These are phyloP conservation scores for Pituophis catenifer DNA, from an alignment of 2,113 vertebrate species.

Conservation along the genomic window DNA sequence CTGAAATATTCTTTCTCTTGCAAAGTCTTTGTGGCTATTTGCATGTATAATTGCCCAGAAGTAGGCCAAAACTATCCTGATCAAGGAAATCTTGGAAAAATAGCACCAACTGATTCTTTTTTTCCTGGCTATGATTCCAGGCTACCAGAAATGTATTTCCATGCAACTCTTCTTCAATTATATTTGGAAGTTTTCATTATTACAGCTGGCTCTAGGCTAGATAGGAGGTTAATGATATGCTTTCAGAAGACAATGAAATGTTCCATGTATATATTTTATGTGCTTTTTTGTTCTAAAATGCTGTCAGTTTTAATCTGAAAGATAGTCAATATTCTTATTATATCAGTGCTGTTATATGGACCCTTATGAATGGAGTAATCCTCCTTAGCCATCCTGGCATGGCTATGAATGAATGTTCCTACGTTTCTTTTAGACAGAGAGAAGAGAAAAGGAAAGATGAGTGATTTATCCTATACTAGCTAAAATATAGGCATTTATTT, in stretches of 20 bases:
- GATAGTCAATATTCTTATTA: not conserved
- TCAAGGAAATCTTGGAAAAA: not conserved
- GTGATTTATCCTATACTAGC: too few species aligned
- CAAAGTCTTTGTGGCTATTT: not conserved
- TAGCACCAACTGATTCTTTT: not conserved
- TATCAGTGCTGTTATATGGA: not conserved
- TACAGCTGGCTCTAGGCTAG: not conserved
- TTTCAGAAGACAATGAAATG: not conserved
- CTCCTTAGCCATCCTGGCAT: not conserved
- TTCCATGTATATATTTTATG: not conserved
- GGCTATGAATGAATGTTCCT: not conserved
- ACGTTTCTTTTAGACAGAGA: not conserved
- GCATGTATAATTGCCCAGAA: not conserved
- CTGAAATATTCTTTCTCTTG: not conserved
- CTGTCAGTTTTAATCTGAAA: not conserved
- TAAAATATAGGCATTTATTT: not conserved
- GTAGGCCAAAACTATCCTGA: not conserved
- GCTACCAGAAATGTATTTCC: not conserved
- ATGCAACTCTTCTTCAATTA: not conserved
- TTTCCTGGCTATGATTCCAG: not conserved
- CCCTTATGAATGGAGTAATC: not conserved
- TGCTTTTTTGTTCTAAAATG: not conserved
- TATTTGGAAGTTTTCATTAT: not conserved
- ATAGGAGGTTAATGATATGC: not conserved
- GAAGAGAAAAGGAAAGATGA: too few species aligned